Percentiles rank a stretch among this genome's conserved stretches.
These are phyloP conservation scores for Urocolius indicus DNA, from an alignment of 2,113 vertebrate genomes.

Conservation along the genomic window DNA sequence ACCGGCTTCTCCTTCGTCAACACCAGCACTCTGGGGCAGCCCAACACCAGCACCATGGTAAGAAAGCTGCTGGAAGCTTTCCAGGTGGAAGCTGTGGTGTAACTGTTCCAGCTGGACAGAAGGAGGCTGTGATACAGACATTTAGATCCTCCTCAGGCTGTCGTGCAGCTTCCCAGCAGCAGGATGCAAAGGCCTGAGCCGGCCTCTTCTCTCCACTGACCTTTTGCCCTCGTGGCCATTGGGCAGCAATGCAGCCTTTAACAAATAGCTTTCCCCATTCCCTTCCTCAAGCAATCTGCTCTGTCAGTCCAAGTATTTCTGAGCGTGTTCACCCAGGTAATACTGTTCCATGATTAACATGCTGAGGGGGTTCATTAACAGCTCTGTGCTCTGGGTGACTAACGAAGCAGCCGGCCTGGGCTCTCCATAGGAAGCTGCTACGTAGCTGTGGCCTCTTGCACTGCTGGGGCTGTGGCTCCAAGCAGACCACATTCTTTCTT, in stretches of 20 bases:
- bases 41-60: constrained; percentile 91
- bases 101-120: background rate
- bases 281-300: background rate
- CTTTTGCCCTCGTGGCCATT: rapidly evolving
- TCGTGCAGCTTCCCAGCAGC: rapidly evolving
- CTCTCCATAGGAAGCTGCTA: background rate
- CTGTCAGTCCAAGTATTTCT: rapidly evolving
- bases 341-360: rapidly evolving
- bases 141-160: background rate
- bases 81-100: rapidly evolving
- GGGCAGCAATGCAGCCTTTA: background rate
- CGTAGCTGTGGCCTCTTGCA: rapidly evolving
- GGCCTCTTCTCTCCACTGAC: background rate
- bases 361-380: background rate
- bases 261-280: rapidly evolving
- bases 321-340: rapidly evolving
- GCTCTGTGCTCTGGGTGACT: background rate
- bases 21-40: constrained; percentile 84
- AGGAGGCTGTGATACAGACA: rapidly evolving
- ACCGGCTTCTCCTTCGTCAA: constrained; percentile 90
- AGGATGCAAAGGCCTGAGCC: background rate
- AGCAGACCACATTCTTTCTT: background rate
- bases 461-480: background rate
- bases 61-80: background rate
- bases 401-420: rapidly evolving